Evolutionary conservation across 2,888 invertebrate species (phyloP), one percentile per base, ranked within the genome.

Genomic region (Augochlorella aurata): DNA sequence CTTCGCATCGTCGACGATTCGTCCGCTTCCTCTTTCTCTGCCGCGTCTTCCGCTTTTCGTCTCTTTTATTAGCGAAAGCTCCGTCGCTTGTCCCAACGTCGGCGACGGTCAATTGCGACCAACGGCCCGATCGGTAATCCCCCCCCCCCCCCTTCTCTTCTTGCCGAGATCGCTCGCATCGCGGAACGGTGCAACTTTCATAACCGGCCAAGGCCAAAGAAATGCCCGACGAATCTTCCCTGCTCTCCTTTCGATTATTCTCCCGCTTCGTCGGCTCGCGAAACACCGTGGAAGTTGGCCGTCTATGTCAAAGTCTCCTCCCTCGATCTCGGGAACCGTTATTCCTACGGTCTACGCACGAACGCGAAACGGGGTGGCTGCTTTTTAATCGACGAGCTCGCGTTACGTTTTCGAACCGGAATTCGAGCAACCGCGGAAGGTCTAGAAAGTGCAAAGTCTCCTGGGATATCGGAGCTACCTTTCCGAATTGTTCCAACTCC

Each of bases 1-100:
- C 68, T 75, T 71, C 58, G n/a, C 54, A 47, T 67, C 81, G 61
- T 76, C 68, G 81, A 79, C 71, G 66, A 79, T 63, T 81, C 72
- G 21, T 58, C 54, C 21, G 29, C 14, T 63, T 65, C 24, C 66
- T 49, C 44, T 44, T 21, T 45, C 7, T 10, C 24, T 38, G 5
- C 52, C 18, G 14, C 38, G 58, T 58, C 58, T 58, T 24, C 58
- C 1, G 24, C 24, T 58, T 24, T 7, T 21, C n/a, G 29, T 49
- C 16, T 52, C 61, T 72, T n/a, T 18, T 49, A 18, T 68, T 5
- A 21, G n/a, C 18, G 63, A n/a, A 63, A 38, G 9, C 18, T 63
- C 38, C 4, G 63, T 63, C 18, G 63, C 63, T 18, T 44, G 18
- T 63, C 10, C 44, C 29, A n/a, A 44, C 44, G 38, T 3, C n/a